Evolutionary conservation across 2,888 invertebrate genomes (phyloP).

Genomic region (Venusia cambrica): DNA sequence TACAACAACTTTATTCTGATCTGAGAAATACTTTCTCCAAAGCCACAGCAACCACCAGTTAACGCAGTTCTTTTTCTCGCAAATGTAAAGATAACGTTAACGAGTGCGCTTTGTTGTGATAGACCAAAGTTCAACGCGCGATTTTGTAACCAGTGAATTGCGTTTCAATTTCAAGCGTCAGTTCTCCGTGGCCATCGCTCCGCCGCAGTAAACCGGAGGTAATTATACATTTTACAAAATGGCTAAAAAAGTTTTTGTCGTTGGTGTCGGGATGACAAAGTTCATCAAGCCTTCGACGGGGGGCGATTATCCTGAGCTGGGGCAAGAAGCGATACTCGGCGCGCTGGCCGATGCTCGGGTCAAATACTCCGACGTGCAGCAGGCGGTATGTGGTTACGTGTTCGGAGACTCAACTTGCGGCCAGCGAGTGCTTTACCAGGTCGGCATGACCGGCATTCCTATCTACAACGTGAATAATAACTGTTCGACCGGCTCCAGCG

Average conservation of each 20-base stretch:
- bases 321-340: conserved; percentile 93
- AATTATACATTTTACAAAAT: conserved; percentile 59
- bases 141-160: conserved; percentile 27
- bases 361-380: conserved; percentile 88
- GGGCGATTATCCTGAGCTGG: conserved; percentile 97
- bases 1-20: too few relatives aligned
- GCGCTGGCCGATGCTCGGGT: conserved; percentile 93
- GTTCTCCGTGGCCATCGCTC: conserved; percentile 44
- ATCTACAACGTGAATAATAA: conserved; percentile 99
- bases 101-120: conserved; percentile 21
- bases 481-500: conserved; percentile 97
- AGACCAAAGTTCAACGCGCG: conserved; percentile 32
- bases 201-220: conserved; percentile 53
- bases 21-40: too few relatives aligned
- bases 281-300: conserved; percentile 96
- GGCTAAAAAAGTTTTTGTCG: conserved; percentile 88
- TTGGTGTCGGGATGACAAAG: conserved; percentile 99
- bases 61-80: too few relatives aligned
- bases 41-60: conserved; percentile 1
- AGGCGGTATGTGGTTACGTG: conserved; percentile 96
- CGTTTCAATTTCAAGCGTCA: conserved; percentile 30
- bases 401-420: conserved; percentile 98
- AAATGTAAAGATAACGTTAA: conserved; percentile 20
- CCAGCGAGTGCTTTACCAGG: conserved; percentile 95
- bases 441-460: conserved; percentile 98